phyloP scores from a whole-genome alignment of 2,888 invertebrate species.

The Xestoiulus laeticollis region DNA sequence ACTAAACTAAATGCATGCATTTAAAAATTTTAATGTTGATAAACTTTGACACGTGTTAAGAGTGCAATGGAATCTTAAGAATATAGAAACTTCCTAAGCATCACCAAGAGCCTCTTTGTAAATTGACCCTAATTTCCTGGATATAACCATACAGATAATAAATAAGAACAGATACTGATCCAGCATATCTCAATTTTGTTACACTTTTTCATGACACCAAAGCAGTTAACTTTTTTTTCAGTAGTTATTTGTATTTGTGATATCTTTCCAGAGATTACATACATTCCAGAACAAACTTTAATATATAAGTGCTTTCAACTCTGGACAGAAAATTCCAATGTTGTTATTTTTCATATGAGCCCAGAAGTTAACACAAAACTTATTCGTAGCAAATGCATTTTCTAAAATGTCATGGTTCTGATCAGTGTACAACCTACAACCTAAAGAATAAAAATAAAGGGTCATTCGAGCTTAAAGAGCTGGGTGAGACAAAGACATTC shows the following conservation, averaged over 20 bases:
- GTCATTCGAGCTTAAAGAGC: background rate
- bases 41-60: slow-evolving; percentile 7
- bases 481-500: background rate
- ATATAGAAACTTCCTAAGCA: background rate
- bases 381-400: no score
- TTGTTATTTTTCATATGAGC: background rate
- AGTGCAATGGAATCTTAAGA: background rate
- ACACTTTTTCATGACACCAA: background rate
- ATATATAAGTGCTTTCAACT: no score
- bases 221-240: background rate
- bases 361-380: background rate
- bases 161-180: background rate
- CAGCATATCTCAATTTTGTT: slow-evolving; percentile 6
- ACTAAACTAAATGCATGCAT: background rate
- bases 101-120: background rate
- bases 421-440: background rate
- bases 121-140: background rate
- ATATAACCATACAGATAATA: background rate
- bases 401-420: no score
- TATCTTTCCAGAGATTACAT: background rate
- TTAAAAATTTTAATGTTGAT: slow-evolving; percentile 8
- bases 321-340: no score
- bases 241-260: background rate
- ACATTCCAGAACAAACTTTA: background rate
- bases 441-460: background rate